Evolutionary conservation across 1,140 invertebrate species (phyloP).

Genomic region (Lanistes nyassanus): DNA sequence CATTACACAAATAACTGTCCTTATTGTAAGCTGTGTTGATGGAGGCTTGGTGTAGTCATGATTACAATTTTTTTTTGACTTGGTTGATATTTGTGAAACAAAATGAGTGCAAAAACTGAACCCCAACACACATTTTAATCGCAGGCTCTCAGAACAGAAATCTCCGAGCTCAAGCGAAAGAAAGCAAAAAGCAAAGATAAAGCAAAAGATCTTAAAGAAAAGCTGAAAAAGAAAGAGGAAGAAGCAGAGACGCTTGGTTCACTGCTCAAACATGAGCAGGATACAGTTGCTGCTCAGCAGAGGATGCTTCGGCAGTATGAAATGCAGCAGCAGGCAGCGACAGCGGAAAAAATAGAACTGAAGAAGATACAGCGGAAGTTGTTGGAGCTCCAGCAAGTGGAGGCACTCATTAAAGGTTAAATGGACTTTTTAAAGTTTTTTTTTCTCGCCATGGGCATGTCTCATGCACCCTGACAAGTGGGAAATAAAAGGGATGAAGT

Average conservation of each 20-base stretch:
- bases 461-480: no score
- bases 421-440: not conserved
- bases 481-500: no score
- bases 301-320: constrained; percentile 41
- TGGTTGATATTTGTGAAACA: not conserved
- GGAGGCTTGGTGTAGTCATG: not conserved
- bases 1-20: no score
- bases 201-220: constrained; percentile 27
- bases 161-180: constrained; percentile 35
- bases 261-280: constrained; percentile 33
- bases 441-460: no score
- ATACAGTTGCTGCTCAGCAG: constrained; percentile 30
- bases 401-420: constrained; percentile 42
- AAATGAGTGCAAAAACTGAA: not conserved
- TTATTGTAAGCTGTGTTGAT: no score
- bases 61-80: not conserved
- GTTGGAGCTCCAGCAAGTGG: constrained; percentile 42
- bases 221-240: constrained; percentile 27
- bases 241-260: constrained; percentile 25
- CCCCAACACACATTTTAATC: no score
- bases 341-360: constrained; percentile 38
- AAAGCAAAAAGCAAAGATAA: constrained; percentile 29
- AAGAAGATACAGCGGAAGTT: constrained; percentile 36
- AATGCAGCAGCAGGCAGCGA: constrained; percentile 33
- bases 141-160: constrained; percentile 26